Conservation (phyloP, 2,888 invertebrate genomes). For the Sycophila texana region DNA sequence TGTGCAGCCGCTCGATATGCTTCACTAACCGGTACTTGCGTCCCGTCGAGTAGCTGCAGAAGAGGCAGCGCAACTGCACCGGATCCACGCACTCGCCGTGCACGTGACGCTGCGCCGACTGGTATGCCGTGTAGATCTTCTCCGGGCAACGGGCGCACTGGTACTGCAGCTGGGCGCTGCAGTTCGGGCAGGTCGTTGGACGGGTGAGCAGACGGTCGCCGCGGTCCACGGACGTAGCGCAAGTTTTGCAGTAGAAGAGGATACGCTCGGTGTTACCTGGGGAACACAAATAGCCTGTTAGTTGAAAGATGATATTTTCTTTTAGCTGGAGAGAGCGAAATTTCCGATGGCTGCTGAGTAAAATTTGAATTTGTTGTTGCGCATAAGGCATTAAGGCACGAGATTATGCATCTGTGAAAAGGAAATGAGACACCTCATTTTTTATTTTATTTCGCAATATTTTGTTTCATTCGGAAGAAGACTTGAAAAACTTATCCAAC, state of each 20-base stretch:
- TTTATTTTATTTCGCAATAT: too few relatives aligned
- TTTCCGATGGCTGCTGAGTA: background rate
- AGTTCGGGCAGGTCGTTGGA: background rate
- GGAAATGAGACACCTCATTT: too few relatives aligned
- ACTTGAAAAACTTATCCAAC: too few relatives aligned
- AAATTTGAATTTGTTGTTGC: background rate
- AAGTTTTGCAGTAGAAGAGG: conserved; percentile 20
- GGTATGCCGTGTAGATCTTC: conserved; percentile 21
- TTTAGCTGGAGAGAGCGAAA: background rate
- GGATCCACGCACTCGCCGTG: conserved; percentile 45
- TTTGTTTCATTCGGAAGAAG: too few relatives aligned
- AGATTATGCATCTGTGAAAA: too few relatives aligned
- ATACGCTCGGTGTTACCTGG: background rate
- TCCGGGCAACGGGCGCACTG: conserved; percentile 30
- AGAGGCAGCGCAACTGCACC: conserved; percentile 9
- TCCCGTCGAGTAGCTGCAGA: conserved; percentile 32
- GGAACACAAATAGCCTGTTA: background rate
- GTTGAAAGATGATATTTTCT: background rate
- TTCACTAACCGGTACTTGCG: conserved; percentile 39
- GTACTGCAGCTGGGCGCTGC: background rate
- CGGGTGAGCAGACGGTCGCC: background rate
- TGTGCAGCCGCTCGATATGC: conserved; percentile 33
- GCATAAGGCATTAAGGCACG: too few relatives aligned
- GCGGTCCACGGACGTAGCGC: conserved; percentile 9
- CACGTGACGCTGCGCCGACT: conserved; percentile 43